Base-by-base conservation (phyloP, 2,797 vertebrate genomes). In the Acipenser transmontanus region DNA sequence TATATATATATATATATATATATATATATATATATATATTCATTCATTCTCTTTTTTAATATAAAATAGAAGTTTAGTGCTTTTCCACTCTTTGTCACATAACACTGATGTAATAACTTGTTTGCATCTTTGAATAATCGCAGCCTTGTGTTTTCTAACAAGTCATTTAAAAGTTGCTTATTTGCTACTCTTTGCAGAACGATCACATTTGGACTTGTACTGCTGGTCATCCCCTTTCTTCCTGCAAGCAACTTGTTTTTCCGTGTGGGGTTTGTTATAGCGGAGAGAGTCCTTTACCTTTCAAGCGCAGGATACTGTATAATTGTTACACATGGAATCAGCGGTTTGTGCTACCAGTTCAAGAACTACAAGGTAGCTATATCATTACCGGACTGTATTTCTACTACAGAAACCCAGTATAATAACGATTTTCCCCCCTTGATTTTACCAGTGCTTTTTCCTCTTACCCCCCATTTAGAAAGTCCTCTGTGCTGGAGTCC, bases 221-320 rank as follows among this genome's bases (percentile, higher is more conserved):
- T 98, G 77, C 88, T 98, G 71, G 85, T 97, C 64, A 92, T 98
- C 68, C 96, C 97, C 1, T 99, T 97, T 77, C 90, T 99, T 76
- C 97, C 97, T 50, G 97, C 97, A 50, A 96, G 94, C 75, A 99
- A 99, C 80, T 72, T 99, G 34, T 98, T 99, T 80, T 98, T 99
- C 34, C 34, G 34, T 34, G 34, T 34, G 34, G 34, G 97, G 80
- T 99, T 99, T 49, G 96, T 96, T 71, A 78, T 99, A 62, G n/a
- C n/a, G n/a, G n/a, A n/a, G n/a, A n/a, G n/a, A n/a, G n/a, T n/a
- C 64, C 93, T 98, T 70, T 99, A 99, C 85, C 90, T 99, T 75
- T 95, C 97, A 64, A 96, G 96, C 0, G 86, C 94, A 0, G 97
- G 97, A 49, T 97, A 94, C 75, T 98, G 96, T 73, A 78, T 98